Evolutionary conservation across 2,888 invertebrate species (phyloP), one percentile per base, ranked within the genome.

Genomic region (Scelioninae gen. 1): DNA sequence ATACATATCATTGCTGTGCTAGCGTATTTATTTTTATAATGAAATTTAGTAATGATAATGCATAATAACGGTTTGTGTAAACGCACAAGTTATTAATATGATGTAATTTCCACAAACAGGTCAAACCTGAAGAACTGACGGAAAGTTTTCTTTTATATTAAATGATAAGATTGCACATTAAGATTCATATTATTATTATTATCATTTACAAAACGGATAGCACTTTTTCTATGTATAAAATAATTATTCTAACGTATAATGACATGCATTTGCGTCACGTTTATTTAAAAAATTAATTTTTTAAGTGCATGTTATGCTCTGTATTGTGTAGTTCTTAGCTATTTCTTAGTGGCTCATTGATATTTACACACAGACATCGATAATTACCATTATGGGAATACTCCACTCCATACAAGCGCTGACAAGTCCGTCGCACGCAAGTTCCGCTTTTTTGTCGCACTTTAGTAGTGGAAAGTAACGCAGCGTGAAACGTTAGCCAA

Each of bases 381-480:
- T 74, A 69, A 78, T 83, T 83, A 68, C 82, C 78, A 82, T 82
- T 77, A 78, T 78, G 78, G 69, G 82, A 82, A 82, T 82, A 78
- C 78, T 69, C 56, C 72, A 69, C 62, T 53, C 69, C 69, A 68
- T 69, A 72, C 66, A 62, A 76, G 66, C 75, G 77, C 68, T 72
- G 66, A 76, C 82, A 71, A 76, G 83, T 83, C 79, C 75, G 72
- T 79, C 76, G 80, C 80, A 83, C 83, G 83, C 83, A 80, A 80
- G 79, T 80, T 83, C 79, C 82, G 69, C 77, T 80, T 76, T 80
- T 80, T 82, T 75, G 71, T 71, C 55, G 69, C 71, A 74, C 69
- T 76, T 79, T 45, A 43, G 63, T 49, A 49, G 76, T 62, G 74
- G 71, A 72, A 65, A 66, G 66, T 47, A 66, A 56, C 76, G 71